phyloP scores from a whole-genome alignment of 2,113 vertebrate species.

The Gulo gulo region DNA sequence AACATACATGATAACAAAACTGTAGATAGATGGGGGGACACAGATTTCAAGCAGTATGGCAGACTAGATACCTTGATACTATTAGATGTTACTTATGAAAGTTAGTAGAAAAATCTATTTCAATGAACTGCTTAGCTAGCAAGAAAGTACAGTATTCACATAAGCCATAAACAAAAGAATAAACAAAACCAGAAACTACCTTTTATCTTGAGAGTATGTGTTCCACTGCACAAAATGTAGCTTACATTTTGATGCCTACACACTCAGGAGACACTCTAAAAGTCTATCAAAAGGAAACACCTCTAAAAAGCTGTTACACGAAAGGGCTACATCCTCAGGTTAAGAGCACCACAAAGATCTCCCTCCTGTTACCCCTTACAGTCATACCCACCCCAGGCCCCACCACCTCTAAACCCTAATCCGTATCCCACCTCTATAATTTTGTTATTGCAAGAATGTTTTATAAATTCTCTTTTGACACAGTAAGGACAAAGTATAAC shows the following conservation, averaged over 20 bases:
- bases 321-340: background rate
- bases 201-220: background rate
- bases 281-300: background rate
- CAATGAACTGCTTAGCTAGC: background rate
- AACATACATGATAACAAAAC: background rate
- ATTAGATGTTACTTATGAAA: background rate
- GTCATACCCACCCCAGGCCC: background rate
- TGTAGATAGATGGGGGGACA: background rate
- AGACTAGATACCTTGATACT: background rate
- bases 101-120: background rate
- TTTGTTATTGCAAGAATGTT: background rate
- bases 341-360: background rate
- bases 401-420: background rate
- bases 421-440: background rate
- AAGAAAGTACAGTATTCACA: background rate
- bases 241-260: background rate
- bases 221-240: background rate
- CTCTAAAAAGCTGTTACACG: background rate
- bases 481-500: background rate
- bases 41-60: background rate
- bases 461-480: background rate
- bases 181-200: background rate
- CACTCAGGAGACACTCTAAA: background rate
- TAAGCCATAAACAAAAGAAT: conserved; percentile 3
- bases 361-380: background rate